Evolutionary conservation across 2,797 vertebrate species (phyloP), one percentile per base, ranked within the genome.

Genomic region (Choloepus didactylus): DNA sequence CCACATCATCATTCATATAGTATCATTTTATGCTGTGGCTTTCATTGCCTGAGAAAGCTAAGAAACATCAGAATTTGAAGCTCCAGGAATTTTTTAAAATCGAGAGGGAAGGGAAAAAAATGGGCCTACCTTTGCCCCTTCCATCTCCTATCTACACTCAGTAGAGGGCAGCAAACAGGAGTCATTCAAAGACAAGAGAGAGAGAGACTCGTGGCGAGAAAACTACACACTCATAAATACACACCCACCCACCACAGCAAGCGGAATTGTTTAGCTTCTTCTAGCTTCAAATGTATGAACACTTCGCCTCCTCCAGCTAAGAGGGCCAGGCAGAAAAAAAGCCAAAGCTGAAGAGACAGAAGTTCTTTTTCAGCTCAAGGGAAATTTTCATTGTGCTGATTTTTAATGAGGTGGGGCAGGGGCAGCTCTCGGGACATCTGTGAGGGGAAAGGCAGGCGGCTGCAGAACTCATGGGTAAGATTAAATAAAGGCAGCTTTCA

Each of bases 121-220:
- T n/a, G 87, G 95, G 90, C 64, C 44, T 96, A 87, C 3, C 80
- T 75, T 83, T 67, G 92, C 14, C 85, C 21, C 80, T 86, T 83
- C 91, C 95, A n/a, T 94, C 97, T 98, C 84, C 96, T 97, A 96
- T 89, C 29, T 19, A 44, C 82, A 95, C 87, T 98, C 98, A 97
- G 97, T 97, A 98, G 98, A 98, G 98, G 98, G 98, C 98, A 98
- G 98, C 98, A 98, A 96, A 94, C 91, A 60, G 87, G 85, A 98
- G 93, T 80, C 95, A 76, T 12, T 80, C 60, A 54, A 93, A 95
- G 96, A 97, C 90, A 94, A 97, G 91, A 73, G 90, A 69, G 38
- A 77, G 82, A 60, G 89, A 91, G 91, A 95, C 96, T 94, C 94
- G 93, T 84, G 96, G 96, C 87, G 93, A 94, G 91, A 79, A 66